phyloP scores from a whole-genome alignment of 2,888 invertebrate genomes.

The Amblyjoppa fuscipennis region DNA sequence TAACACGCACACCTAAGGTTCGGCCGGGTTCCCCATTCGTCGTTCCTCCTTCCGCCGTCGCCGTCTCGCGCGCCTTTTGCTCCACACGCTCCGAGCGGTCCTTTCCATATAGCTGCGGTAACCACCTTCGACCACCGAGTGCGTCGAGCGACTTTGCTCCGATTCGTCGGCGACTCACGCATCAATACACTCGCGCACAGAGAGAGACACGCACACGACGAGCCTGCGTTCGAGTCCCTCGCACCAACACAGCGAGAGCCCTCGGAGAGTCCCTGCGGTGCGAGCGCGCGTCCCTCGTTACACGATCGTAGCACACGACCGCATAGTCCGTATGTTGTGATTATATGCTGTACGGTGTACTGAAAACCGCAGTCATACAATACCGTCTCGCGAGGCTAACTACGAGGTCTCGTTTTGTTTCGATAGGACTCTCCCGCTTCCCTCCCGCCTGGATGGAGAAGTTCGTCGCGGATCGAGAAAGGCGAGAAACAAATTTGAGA shows the following conservation, averaged over 20 bases:
- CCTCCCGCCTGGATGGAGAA: not conserved
- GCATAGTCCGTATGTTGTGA: slow-evolving; percentile 34
- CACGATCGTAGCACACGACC: slow-evolving; percentile 62
- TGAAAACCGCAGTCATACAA: slow-evolving; percentile 49
- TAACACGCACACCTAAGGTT: slow-evolving; percentile 56
- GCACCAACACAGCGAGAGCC: not conserved
- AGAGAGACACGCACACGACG: not conserved
- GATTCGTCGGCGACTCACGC: slow-evolving; percentile 12
- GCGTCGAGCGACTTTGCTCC: slow-evolving; percentile 3
- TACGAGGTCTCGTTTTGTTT: slow-evolving; percentile 28
- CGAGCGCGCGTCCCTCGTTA: slow-evolving; percentile 65
- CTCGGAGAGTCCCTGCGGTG: slow-evolving; percentile 35
- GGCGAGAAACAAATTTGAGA: slow-evolving; percentile 53
- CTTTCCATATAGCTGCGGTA: slow-evolving; percentile 14
- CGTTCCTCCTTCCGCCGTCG: not conserved
- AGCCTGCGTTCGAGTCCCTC: no score
- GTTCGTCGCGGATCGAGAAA: slow-evolving; percentile 42
- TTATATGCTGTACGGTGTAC: slow-evolving; percentile 3
- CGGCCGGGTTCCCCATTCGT: slow-evolving; percentile 19
- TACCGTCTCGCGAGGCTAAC: slow-evolving; percentile 31
- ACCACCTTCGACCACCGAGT: slow-evolving; percentile 41
- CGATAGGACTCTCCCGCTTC: not conserved
- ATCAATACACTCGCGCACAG: slow-evolving; percentile 6
- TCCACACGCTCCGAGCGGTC: not conserved
- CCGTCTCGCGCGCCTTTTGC: not conserved